phyloP scores from a whole-genome alignment of 2,113 vertebrate genomes.

The Saguinus imperator region DNA sequence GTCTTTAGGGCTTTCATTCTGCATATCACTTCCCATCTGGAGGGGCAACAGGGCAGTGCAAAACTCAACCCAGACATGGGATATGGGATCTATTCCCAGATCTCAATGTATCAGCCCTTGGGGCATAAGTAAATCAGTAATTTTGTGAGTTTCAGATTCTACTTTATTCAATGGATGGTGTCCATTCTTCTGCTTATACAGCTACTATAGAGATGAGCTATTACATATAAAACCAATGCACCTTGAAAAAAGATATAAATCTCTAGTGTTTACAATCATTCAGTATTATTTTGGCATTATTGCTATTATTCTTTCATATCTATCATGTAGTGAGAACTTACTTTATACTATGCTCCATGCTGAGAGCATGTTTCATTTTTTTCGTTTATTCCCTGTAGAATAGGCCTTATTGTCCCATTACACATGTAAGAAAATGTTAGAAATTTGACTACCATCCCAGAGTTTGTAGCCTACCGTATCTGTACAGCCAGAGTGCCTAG shows the following conservation, averaged over 20 bases:
- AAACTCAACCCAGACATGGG: neutral
- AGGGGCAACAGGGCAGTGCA: neutral
- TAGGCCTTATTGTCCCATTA: neutral
- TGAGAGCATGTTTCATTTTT: neutral
- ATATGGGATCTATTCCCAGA: neutral
- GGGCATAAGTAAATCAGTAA: neutral
- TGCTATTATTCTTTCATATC: constrained; percentile 1
- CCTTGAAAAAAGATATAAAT: neutral
- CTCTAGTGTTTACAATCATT: neutral
- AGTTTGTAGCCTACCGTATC: neutral
- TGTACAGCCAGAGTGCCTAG: neutral
- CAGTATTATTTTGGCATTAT: neutral
- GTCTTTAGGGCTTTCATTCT: neutral
- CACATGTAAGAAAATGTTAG: neutral
- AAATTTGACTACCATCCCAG: neutral
- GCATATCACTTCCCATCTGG: neutral
- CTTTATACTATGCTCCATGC: neutral
- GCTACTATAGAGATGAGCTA: neutral
- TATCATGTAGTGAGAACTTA: neutral
- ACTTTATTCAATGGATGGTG: neutral
- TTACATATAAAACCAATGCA: neutral
- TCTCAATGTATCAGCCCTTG: neutral
- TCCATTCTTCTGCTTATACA: neutral
- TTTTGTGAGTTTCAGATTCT: neutral
- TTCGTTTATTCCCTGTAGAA: neutral